Percentiles rank a stretch among this genome's conserved stretches.
These are phyloP conservation scores for Panthera uncia DNA, from an alignment of 2,113 vertebrate species.

Conservation along the genomic window DNA sequence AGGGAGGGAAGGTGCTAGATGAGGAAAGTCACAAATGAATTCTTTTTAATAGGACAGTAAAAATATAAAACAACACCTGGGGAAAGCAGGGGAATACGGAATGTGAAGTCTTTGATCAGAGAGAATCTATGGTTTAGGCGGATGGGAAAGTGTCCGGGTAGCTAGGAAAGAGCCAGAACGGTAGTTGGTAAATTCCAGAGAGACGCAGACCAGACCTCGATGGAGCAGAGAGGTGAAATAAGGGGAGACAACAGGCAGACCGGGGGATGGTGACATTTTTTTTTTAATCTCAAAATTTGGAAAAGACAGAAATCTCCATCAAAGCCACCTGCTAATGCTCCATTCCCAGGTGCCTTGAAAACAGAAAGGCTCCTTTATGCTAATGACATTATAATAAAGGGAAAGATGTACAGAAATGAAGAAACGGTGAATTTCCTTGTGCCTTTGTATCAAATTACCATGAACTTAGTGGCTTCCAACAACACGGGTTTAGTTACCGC, in stretches of 20 bases:
- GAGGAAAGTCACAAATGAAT: neutral
- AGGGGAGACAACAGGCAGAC: neutral
- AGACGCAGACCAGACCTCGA: neutral
- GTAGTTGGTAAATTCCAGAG: neutral
- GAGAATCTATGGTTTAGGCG: neutral
- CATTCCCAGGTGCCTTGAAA: neutral
- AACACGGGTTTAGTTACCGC: neutral
- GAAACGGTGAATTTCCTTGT: neutral
- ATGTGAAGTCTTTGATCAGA: neutral
- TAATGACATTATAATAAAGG: neutral
- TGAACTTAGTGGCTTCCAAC: neutral
- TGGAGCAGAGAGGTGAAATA: neutral
- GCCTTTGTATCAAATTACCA: neutral
- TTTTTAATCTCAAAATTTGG: neutral
- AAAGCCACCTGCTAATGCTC: neutral
- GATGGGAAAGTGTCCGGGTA: too few relatives aligned
- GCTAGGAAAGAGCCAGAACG: neutral
- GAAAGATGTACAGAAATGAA: neutral
- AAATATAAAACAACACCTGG: neutral
- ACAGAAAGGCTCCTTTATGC: neutral
- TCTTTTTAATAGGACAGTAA: neutral
- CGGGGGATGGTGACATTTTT: neutral
- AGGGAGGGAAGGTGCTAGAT: neutral
- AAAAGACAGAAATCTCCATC: neutral
- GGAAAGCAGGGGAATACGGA: too few relatives aligned